Conservation (phyloP, 2,888 invertebrate genomes). For the Mythimna albipuncta region DNA sequence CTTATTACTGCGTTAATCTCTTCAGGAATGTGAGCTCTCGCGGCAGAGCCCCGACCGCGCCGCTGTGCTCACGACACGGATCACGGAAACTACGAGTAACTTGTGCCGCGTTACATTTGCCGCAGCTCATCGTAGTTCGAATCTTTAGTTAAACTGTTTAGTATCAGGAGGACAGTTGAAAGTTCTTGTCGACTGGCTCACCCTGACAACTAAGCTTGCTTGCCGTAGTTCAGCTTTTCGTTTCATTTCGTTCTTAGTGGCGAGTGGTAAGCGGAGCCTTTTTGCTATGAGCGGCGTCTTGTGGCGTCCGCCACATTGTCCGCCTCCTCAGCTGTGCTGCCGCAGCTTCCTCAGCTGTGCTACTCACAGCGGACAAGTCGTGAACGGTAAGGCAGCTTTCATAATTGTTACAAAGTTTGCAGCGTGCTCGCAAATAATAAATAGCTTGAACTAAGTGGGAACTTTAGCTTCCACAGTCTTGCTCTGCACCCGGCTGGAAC, state of each 20-base stretch:
- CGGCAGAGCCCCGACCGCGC: neutral
- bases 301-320: too few relatives aligned
- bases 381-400: neutral
- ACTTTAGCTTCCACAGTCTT: too few relatives aligned
- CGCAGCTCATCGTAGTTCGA: too few relatives aligned
- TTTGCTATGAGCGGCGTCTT: too few relatives aligned
- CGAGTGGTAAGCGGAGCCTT: too few relatives aligned
- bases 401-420: neutral
- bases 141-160: neutral
- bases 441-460: too few relatives aligned
- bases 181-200: neutral
- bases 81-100: neutral
- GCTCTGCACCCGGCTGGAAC: too few relatives aligned
- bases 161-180: neutral
- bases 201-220: neutral
- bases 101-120: neutral
- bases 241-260: too few relatives aligned
- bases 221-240: neutral
- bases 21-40: constrained; percentile 14
- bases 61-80: neutral
- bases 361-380: too few relatives aligned
- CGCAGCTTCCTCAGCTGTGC: too few relatives aligned
- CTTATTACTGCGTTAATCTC: constrained; percentile 14
- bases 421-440: neutral
- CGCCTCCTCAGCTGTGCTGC: too few relatives aligned